These are phyloP conservation scores for Acronicta leporina DNA, from an alignment of 2,888 invertebrate genomes.

Conservation along the genomic window DNA sequence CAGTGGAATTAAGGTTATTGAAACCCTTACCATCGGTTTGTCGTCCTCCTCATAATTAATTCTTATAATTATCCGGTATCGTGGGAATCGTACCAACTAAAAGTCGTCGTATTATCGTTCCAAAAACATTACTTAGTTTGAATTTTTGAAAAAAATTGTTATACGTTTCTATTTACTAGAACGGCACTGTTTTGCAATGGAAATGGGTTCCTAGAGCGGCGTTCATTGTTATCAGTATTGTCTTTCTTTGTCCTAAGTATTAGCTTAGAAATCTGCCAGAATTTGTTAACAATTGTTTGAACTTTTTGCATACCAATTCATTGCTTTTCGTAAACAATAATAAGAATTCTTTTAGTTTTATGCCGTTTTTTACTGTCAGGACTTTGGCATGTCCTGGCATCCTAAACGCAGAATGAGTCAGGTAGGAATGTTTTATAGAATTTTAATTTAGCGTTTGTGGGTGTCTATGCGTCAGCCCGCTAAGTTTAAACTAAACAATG, in stretches of 20 bases:
- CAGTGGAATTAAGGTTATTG: too few relatives aligned
- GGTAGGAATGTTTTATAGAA: slow-evolving; percentile 49
- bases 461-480: slow-evolving; percentile 41
- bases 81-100: too few relatives aligned
- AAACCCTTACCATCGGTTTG: too few relatives aligned
- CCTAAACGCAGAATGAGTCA: slow-evolving; percentile 40
- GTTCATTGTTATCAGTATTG: slow-evolving; percentile 8
- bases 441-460: slow-evolving; percentile 49
- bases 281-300: background rate
- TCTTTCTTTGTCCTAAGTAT: slow-evolving; percentile 16
- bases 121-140: too few relatives aligned
- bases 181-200: slow-evolving; percentile 3
- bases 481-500: slow-evolving; percentile 35
- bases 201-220: slow-evolving; percentile 14
- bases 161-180: background rate
- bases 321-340: slow-evolving; percentile 5
- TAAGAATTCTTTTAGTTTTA: slow-evolving; percentile 12
- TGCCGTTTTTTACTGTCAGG: slow-evolving; percentile 31
- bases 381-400: slow-evolving; percentile 49
- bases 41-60: too few relatives aligned
- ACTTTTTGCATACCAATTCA: slow-evolving; percentile 1
- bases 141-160: too few relatives aligned
- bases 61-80: too few relatives aligned
- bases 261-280: background rate
- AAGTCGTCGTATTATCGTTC: too few relatives aligned